These are phyloP conservation scores for Psilopsiagon aurifrons DNA, from an alignment of 2,113 vertebrate species.

Conservation along the genomic window DNA sequence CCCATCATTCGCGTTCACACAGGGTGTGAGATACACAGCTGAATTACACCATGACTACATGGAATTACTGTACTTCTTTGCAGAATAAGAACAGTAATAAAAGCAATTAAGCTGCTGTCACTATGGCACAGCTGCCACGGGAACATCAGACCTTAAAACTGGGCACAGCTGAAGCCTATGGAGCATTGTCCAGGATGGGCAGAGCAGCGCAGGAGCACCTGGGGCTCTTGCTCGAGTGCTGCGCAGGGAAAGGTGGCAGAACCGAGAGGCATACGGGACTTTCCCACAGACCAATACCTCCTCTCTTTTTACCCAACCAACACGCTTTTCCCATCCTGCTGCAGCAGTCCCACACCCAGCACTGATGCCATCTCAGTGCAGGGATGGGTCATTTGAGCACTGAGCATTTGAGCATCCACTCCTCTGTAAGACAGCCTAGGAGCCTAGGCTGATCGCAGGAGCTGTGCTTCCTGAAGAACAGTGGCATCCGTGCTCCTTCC, in stretches of 20 bases:
- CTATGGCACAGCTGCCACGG: background rate
- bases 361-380: background rate
- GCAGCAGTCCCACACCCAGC: background rate
- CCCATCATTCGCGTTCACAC: accelerated
- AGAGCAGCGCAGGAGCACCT: background rate
- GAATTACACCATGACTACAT: accelerated
- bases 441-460: accelerated
- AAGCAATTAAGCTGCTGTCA: background rate
- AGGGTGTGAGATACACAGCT: background rate
- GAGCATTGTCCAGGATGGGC: background rate
- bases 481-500: accelerated
- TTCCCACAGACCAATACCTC: too few species aligned
- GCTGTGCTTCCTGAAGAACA: accelerated
- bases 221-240: background rate
- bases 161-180: accelerated
- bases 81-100: background rate
- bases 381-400: background rate
- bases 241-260: accelerated
- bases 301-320: background rate
- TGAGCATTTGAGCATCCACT: background rate
- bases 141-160: background rate
- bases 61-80: background rate
- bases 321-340: background rate
- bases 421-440: background rate
- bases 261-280: accelerated